Evolutionary conservation across 2,888 invertebrate genomes (phyloP).

Genomic region (Linhomoeus sp.): DNA sequence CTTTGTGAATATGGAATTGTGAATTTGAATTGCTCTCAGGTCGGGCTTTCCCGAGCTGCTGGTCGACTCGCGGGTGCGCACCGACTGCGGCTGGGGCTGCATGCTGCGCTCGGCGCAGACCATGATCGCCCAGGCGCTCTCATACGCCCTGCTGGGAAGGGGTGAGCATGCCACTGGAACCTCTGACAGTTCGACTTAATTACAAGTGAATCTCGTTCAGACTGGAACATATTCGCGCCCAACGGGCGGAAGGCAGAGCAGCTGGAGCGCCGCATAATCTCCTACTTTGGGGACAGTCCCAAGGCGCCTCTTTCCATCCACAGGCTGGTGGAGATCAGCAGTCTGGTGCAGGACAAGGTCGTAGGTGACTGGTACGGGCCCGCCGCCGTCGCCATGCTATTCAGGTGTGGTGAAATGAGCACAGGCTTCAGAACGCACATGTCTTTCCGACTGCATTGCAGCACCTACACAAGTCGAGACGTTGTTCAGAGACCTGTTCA

Average conservation of each 20-base stretch:
- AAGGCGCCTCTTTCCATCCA: constrained; percentile 13
- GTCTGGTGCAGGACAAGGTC: background rate
- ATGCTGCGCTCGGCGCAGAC: constrained; percentile 72
- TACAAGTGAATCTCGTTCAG: too few relatives aligned
- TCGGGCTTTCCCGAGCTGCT: constrained; percentile 28
- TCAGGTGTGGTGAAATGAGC: too few relatives aligned
- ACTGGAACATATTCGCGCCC: background rate
- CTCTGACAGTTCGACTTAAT: too few relatives aligned
- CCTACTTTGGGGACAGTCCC: constrained; percentile 14
- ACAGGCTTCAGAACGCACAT: too few relatives aligned
- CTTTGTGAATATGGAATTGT: too few relatives aligned
- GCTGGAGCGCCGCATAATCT: constrained; percentile 7
- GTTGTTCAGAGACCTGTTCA: background rate
- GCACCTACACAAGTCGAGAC: background rate
- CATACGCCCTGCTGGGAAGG: constrained; percentile 61
- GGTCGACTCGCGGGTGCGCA: constrained; percentile 56
- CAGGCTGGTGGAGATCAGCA: constrained; percentile 10
- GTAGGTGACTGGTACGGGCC: constrained; percentile 3
- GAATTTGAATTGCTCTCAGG: too few relatives aligned
- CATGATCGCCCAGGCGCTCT: constrained; percentile 66
- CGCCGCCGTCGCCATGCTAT: background rate
- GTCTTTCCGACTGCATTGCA: too few relatives aligned
- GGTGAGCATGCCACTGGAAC: too few relatives aligned
- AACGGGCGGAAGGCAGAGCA: background rate
- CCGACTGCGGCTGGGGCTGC: constrained; percentile 88